Conservation (phyloP, 1,140 invertebrate genomes). For the Hermatobates lingyangjiaoensis region DNA sequence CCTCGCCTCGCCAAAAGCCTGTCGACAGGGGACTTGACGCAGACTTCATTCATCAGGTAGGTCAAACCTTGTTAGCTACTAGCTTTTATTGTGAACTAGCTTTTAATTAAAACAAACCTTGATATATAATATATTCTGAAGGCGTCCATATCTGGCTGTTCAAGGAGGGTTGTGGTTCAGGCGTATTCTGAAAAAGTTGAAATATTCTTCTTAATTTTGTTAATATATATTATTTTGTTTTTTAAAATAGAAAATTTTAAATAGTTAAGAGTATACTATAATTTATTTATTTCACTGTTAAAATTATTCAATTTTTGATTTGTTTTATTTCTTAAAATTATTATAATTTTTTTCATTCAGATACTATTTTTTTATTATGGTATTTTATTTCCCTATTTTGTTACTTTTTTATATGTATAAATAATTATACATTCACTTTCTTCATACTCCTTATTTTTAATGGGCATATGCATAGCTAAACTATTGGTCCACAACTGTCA, state of each 20-base stretch:
- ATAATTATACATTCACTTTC: no score
- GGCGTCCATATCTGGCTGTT: no score
- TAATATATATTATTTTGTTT: not conserved
- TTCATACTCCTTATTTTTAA: no score
- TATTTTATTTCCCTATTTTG: not conserved
- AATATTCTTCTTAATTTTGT: not conserved
- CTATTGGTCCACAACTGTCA: no score
- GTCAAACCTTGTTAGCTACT: not conserved
- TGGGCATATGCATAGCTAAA: no score
- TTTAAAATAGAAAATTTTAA: not conserved
- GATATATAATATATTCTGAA: no score
- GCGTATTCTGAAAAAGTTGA: not conserved
- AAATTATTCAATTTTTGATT: no score
- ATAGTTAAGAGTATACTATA: not conserved
- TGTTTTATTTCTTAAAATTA: not conserved
- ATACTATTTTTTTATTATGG: not conserved
- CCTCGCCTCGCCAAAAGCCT: conserved; percentile 26
- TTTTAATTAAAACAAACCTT: conserved; percentile 3
- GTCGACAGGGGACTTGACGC: conserved; percentile 29
- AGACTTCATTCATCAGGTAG: not conserved
- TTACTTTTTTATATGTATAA: not conserved
- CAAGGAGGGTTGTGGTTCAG: no score
- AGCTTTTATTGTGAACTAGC: not conserved
- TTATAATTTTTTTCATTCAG: not conserved
- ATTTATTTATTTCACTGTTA: no score